Evolutionary conservation across 1,140 invertebrate species (phyloP).

Genomic region (Drosophila nigrodunni): DNA sequence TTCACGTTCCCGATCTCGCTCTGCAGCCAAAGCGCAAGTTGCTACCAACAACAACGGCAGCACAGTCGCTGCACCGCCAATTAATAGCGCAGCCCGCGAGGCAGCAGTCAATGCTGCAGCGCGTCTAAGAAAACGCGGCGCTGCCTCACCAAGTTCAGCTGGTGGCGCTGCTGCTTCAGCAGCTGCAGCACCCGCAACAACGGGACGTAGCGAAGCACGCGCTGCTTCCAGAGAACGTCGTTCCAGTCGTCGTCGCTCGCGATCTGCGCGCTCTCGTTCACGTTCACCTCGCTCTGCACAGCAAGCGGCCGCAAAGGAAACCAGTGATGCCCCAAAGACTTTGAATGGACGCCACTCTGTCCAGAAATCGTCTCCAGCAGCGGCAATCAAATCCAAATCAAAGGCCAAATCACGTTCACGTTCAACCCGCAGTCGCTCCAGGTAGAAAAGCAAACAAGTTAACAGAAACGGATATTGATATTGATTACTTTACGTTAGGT

Average conservation of each 20-base stretch:
- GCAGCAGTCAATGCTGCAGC: conserved; percentile 75
- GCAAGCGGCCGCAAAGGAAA: conserved; percentile 71
- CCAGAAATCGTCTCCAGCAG: conserved; percentile 51
- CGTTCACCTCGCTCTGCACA: conserved; percentile 67
- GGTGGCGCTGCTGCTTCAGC: conserved; percentile 18
- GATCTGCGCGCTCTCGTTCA: conserved; percentile 65
- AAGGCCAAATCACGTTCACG: conserved; percentile 66
- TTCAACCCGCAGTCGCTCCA: conserved; percentile 66
- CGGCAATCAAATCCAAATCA: conserved; percentile 40
- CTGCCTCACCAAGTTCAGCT: conserved; percentile 44
- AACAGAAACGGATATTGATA: neutral
- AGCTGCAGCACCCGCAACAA: conserved; percentile 12
- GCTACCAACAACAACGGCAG: conserved; percentile 64
- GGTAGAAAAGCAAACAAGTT: conserved; percentile 25
- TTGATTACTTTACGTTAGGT: neutral
- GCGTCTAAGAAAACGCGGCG: conserved; percentile 67
- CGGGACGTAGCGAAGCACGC: conserved; percentile 2
- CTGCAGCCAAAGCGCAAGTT: conserved; percentile 7
- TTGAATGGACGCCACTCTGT: conserved; percentile 68
- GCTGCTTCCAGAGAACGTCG: conserved; percentile 54
- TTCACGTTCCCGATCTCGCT: conserved; percentile 66
- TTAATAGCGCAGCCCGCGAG: conserved; percentile 66
- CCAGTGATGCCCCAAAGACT: conserved; percentile 84
- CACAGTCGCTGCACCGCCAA: conserved; percentile 12
- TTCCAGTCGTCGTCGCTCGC: conserved; percentile 45